These are phyloP conservation scores for Sipunculus nudus DNA, from an alignment of 2,888 invertebrate genomes.

Conservation along the genomic window DNA sequence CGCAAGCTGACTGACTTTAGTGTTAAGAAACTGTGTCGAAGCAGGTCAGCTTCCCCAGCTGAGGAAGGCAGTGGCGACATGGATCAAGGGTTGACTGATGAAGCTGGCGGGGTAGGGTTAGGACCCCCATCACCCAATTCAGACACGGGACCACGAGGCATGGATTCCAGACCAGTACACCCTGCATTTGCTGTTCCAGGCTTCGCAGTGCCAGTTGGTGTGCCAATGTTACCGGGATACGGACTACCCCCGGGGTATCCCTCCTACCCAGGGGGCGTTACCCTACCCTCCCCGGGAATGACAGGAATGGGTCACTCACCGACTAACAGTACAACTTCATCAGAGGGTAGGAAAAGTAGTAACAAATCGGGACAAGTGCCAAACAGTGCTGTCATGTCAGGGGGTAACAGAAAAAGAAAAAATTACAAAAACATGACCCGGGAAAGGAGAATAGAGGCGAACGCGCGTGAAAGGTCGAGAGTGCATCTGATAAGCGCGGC, in stretches of 20 bases:
- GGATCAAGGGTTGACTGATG: conserved; percentile 40
- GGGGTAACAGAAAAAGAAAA: too few species aligned
- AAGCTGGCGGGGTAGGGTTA: conserved; percentile 44
- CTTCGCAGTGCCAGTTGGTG: neutral
- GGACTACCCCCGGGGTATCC: neutral
- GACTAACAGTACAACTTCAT: too few species aligned
- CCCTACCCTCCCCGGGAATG: too few species aligned
- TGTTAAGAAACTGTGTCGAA: conserved; percentile 55
- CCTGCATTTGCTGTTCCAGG: too few species aligned
- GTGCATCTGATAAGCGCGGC: conserved; percentile 97
- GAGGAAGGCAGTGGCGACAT: conserved; percentile 43
- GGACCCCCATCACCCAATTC: conserved; percentile 34
- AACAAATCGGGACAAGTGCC: too few species aligned
- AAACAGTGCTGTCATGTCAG: too few species aligned
- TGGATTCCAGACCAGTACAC: too few species aligned
- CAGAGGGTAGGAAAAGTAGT: too few species aligned
- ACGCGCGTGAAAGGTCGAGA: conserved; percentile 89
- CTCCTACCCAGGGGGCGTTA: too few species aligned
- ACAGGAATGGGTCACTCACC: too few species aligned
- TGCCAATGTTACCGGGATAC: neutral
- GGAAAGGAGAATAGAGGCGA: conserved; percentile 91
- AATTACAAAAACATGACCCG: conserved; percentile 97
- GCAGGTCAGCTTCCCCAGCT: conserved; percentile 32
- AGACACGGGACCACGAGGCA: conserved; percentile 12
- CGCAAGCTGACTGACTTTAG: conserved; percentile 19